A percentile compares a stretch with the other conserved stretches of the same genome.
Evolutionary conservation across 1,140 invertebrate genomes (phyloP).

Genomic region (Campoletis sonorensis): DNA sequence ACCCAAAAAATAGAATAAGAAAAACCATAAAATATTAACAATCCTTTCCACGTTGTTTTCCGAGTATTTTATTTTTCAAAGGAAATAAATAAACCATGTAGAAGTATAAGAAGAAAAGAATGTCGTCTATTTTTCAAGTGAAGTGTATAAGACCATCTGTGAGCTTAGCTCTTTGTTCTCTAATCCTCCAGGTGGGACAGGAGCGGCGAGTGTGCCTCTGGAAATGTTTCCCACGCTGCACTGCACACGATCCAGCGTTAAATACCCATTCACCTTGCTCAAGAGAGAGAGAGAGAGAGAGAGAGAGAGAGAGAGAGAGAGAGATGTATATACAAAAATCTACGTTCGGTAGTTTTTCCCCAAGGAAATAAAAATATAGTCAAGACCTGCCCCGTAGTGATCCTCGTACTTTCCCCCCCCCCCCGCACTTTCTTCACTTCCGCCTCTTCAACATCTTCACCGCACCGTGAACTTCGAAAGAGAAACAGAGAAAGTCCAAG

Average conservation of each 20-base stretch:
- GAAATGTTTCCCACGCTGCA: conserved; percentile 11
- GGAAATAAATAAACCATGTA: neutral
- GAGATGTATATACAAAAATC: too few relatives aligned
- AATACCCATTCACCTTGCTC: neutral
- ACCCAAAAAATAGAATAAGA: too few relatives aligned
- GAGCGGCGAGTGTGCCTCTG: neutral
- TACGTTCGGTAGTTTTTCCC: conserved; percentile 17
- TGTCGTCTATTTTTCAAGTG: neutral
- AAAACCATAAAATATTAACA: too few relatives aligned
- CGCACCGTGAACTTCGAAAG: neutral
- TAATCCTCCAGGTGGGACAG: conserved; percentile 1
- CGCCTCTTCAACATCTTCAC: neutral
- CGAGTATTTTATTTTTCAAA: too few relatives aligned
- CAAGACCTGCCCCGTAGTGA: neutral
- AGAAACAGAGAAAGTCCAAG: neutral
- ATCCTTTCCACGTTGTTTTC: too few relatives aligned
- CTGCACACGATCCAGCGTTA: conserved; percentile 11
- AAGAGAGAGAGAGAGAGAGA: too few relatives aligned
- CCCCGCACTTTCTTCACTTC: neutral
- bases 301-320: too few relatives aligned
- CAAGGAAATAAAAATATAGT: conserved; percentile 8
- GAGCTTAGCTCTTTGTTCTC: conserved; percentile 15
- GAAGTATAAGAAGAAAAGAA: neutral
- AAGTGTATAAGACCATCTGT: conserved; percentile 1
- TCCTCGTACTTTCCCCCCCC: neutral